Conservation (phyloP, 2,888 invertebrate genomes). For the Ommatoiulus sabulosus region DNA sequence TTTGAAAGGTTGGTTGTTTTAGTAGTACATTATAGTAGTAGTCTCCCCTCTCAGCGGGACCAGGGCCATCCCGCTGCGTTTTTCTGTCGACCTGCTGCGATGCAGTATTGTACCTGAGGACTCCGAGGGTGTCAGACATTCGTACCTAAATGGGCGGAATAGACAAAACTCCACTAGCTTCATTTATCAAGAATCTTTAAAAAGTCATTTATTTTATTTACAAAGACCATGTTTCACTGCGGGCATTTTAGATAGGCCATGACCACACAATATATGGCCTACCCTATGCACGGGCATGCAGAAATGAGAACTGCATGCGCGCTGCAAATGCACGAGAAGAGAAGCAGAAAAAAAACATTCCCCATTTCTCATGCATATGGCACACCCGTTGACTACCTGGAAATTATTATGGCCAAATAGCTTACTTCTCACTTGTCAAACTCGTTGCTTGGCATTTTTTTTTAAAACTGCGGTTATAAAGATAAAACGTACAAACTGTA, state of each 20-base stretch:
- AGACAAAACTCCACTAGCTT: conserved; percentile 9
- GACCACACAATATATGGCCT: conserved; percentile 28
- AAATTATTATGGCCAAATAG: conserved; percentile 44
- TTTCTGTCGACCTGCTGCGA: conserved; percentile 52
- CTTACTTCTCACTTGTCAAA: conserved; percentile 22
- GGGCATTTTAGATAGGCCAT: conserved; percentile 20
- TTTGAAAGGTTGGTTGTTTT: conserved; percentile 37
- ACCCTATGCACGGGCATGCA: conserved; percentile 28
- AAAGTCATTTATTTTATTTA: conserved; percentile 42
- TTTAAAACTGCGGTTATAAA: conserved; percentile 5
- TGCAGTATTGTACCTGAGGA: conserved; percentile 45
- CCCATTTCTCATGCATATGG: conserved; percentile 34
- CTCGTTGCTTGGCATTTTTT: conserved; percentile 6
- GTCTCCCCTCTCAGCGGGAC: conserved; percentile 49
- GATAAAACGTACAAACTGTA: conserved; percentile 28
- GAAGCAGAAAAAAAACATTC: background rate
- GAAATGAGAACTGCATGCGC: background rate
- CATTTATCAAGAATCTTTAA: conserved; percentile 49
- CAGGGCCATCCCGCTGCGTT: conserved; percentile 42
- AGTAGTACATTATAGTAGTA: conserved; percentile 39
- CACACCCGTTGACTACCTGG: conserved; percentile 51
- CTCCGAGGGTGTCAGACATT: conserved; percentile 33
- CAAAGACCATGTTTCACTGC: conserved; percentile 29
- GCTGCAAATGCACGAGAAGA: background rate
- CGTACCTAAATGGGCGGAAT: conserved; percentile 49